A percentile compares a stretch with the other conserved stretches of the same genome.
These are phyloP conservation scores for Hippocampus mohnikei DNA, from an alignment of 2,113 vertebrate genomes.

Conservation along the genomic window DNA sequence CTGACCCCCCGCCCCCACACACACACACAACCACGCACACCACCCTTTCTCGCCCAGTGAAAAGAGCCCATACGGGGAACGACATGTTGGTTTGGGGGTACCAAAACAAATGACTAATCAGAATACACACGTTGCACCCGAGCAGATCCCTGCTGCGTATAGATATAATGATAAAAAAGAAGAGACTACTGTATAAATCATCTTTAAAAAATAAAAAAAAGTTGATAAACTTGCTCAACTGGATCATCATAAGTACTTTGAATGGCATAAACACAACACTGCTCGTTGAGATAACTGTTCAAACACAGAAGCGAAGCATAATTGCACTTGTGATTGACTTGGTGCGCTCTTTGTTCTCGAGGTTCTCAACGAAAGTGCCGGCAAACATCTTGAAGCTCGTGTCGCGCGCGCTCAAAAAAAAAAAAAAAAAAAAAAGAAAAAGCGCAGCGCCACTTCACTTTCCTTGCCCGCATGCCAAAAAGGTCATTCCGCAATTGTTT, in stretches of 20 bases:
- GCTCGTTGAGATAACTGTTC: neutral
- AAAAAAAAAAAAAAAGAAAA: neutral
- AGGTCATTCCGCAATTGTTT: conserved; percentile 47
- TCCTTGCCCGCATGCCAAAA: conserved; percentile 24
- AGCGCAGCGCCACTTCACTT: conserved; percentile 21
- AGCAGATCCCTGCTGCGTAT: neutral
- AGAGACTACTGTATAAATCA: neutral
- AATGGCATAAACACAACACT: neutral
- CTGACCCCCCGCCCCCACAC: neutral
- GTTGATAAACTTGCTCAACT: neutral
- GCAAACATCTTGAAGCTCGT: too few relatives aligned
- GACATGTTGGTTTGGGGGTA: conserved; percentile 6
- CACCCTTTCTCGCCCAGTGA: conserved; percentile 1
- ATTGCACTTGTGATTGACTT: neutral
- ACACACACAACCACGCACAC: too few relatives aligned
- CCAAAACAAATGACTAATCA: conserved; percentile 51
- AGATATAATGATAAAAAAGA: neutral
- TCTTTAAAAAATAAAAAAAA: neutral
- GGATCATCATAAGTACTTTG: neutral
- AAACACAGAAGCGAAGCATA: neutral
- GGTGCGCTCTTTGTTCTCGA: neutral
- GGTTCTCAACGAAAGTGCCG: too few relatives aligned
- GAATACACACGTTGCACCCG: conserved; percentile 2
- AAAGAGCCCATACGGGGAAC: conserved; percentile 12
- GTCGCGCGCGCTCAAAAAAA: neutral